Percentiles rank a stretch among this genome's conserved stretches.
phyloP scores from a whole-genome alignment of 2,113 vertebrate genomes.

The Perca schrenkii region DNA sequence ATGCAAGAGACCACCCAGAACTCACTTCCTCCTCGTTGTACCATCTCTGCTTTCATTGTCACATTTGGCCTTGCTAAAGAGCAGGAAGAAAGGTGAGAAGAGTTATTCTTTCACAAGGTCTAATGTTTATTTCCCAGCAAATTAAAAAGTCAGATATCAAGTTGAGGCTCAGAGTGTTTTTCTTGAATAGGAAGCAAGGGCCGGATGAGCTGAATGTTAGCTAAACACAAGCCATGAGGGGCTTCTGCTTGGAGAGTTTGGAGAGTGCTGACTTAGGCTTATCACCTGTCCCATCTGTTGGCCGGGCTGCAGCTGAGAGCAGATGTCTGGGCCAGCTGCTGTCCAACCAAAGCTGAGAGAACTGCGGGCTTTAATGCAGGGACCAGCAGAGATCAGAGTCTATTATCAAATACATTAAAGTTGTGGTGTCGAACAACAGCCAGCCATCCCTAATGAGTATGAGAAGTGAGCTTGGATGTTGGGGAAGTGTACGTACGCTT shows the following conservation, averaged over 20 bases:
- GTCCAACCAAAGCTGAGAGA: slow-evolving; percentile 52
- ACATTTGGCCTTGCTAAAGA: slow-evolving; percentile 75
- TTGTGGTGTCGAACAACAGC: slow-evolving; percentile 23
- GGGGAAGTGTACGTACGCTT: slow-evolving; percentile 1
- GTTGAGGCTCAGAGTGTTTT: slow-evolving; percentile 57
- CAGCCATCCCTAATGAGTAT: slow-evolving; percentile 42
- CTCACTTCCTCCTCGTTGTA: slow-evolving; percentile 60
- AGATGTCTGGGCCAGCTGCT: slow-evolving; percentile 78
- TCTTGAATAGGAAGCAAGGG: slow-evolving; percentile 60
- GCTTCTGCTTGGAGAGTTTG: slow-evolving; percentile 61
- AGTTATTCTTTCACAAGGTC: slow-evolving; percentile 53
- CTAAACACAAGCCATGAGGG: slow-evolving; percentile 58
- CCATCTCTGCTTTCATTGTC: slow-evolving; percentile 70
- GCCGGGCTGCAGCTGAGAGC: slow-evolving; percentile 71
- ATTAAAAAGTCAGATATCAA: slow-evolving; percentile 72
- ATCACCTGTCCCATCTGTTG: slow-evolving; percentile 81
- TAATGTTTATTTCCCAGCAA: slow-evolving; percentile 65
- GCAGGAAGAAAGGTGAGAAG: slow-evolving; percentile 63
- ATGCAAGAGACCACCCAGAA: slow-evolving; percentile 78
- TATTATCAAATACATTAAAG: slow-evolving; percentile 65
- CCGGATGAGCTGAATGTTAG: slow-evolving; percentile 64
- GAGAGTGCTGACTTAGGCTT: slow-evolving; percentile 69
- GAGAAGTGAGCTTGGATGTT: slow-evolving; percentile 13
- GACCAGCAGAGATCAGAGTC: slow-evolving; percentile 61
- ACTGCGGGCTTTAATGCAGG: slow-evolving; percentile 44